Evolutionary conservation across 1,140 invertebrate species (phyloP), one percentile per base, ranked within the genome.

Genomic region (Riptortus pedestris): DNA sequence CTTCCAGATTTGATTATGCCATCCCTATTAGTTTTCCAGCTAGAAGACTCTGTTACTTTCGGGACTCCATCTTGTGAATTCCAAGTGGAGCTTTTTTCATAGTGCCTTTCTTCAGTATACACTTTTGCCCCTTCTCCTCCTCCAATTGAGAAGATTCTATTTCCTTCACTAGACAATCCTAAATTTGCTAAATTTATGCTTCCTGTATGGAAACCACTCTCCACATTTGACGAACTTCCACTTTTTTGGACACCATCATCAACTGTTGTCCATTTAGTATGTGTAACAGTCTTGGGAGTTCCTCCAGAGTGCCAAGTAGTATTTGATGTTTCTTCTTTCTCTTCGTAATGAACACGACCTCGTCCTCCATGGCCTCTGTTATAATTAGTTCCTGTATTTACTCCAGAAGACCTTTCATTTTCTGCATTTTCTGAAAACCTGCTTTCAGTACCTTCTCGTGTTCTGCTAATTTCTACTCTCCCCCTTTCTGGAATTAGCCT

Each of bases 1-100:
- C 67, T 67, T 7, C 70, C 70, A 59, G 65, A 67, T 2, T 65
- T 55, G 4, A 70, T 38, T 12, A 63, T 12, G n/a, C 70, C 70
- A 58, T 71, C 62, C 29, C 70, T 57, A 45, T 71, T 66, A 11
- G 62, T 69, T 4, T 62, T 63, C 68, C 68, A 71, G 1, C 59
- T 20, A 3, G 31, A 16, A 16, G 26, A n/a, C 16, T 65, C 38
- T 28, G 38, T 26, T 27, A 26, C 60, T 22, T 14, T 14, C 26
- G 38, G 43, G 2, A 26, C n/a, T 27, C 31, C 28, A 51, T 63
- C 58, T 11, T 57, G 33, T 55, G 64, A 62, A 51, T 67, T 67
- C 66, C 67, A 70, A 14, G 66, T 67, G 2, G 65, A 66, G 57
- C 68, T 69, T 1, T 26, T 55, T 22, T 45, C 51, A 63, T 28